Percentiles rank a stretch among this genome's conserved stretches.
These are phyloP conservation scores for Thaleichthys pacificus DNA, from an alignment of 2,797 vertebrate species.

Conservation along the genomic window DNA sequence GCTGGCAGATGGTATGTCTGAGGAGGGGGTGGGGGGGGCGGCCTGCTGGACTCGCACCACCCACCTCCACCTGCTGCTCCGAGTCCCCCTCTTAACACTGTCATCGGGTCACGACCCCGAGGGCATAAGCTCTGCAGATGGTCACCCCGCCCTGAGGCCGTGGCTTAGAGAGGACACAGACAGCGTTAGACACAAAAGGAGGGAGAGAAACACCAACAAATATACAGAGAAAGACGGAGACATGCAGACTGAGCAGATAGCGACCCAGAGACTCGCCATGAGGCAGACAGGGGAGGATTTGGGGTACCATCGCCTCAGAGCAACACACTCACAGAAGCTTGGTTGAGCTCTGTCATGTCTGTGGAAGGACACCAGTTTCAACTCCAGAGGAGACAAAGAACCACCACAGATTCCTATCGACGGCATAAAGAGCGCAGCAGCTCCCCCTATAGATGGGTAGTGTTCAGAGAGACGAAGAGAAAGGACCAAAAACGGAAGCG, in stretches of 20 bases:
- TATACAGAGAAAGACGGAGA: no score
- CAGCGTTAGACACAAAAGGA: background rate
- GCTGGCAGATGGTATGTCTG: slow-evolving; percentile 79
- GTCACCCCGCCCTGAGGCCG: slow-evolving; percentile 36
- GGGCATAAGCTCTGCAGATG: slow-evolving; percentile 62
- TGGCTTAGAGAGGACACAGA: background rate
- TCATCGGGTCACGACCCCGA: slow-evolving; percentile 63
- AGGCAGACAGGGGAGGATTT: no score
- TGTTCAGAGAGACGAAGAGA: background rate
- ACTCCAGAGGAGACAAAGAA: slow-evolving; percentile 24
- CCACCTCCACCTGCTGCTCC: slow-evolving; percentile 73
- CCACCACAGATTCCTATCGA: background rate
- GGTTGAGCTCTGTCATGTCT: no score
- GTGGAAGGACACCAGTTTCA: slow-evolving; percentile 6
- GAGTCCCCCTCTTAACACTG: slow-evolving; percentile 20
- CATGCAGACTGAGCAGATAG: no score
- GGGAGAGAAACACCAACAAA: background rate
- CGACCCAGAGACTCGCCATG: no score
- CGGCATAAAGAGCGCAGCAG: slow-evolving; percentile 51
- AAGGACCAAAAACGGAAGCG: background rate
- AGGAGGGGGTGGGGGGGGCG: slow-evolving; percentile 58
- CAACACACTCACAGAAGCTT: no score
- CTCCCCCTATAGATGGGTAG: slow-evolving; percentile 54
- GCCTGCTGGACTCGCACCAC: slow-evolving; percentile 61
- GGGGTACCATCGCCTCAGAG: no score